A percentile compares a stretch with the other conserved stretches of the same genome.
Evolutionary conservation across 2,888 invertebrate genomes (phyloP).

Genomic region (Watsonalla binaria): DNA sequence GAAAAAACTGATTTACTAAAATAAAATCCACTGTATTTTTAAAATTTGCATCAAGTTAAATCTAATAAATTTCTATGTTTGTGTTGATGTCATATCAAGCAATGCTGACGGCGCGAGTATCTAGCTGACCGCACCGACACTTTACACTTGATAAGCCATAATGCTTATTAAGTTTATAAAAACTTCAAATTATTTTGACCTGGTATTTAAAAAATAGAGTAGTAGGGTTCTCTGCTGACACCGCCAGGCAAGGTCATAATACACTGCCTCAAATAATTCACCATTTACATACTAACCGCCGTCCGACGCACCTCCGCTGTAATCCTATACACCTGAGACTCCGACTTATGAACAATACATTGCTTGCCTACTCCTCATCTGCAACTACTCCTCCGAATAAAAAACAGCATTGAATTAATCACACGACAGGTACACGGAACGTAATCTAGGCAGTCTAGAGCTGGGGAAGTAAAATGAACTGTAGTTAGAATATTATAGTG

Average conservation of each 20-base stretch:
- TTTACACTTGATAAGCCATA: too few species aligned
- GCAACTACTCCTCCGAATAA: constrained; percentile 1
- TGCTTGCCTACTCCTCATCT: neutral
- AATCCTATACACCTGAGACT: neutral
- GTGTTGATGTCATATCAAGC: too few species aligned
- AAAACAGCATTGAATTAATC: constrained; percentile 11
- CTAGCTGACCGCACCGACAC: too few species aligned
- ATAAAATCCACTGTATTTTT: too few species aligned
- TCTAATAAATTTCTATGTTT: too few species aligned
- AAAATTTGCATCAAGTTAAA: too few species aligned
- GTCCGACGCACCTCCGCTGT: constrained; percentile 16
- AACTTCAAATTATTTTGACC: too few species aligned
- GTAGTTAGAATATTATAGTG: neutral
- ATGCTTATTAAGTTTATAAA: too few species aligned
- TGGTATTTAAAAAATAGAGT: neutral
- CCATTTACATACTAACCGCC: constrained; percentile 54
- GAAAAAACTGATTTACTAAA: too few species aligned
- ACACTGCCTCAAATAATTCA: constrained; percentile 34
- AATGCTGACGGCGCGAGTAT: too few species aligned
- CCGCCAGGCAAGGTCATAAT: constrained; percentile 24
- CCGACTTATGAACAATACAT: constrained; percentile 3
- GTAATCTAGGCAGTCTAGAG: neutral
- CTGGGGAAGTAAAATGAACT: neutral
- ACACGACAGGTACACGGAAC: neutral
- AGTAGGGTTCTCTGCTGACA: neutral